phyloP scores from a whole-genome alignment of 2,113 vertebrate species.

The Calonectris borealis region DNA sequence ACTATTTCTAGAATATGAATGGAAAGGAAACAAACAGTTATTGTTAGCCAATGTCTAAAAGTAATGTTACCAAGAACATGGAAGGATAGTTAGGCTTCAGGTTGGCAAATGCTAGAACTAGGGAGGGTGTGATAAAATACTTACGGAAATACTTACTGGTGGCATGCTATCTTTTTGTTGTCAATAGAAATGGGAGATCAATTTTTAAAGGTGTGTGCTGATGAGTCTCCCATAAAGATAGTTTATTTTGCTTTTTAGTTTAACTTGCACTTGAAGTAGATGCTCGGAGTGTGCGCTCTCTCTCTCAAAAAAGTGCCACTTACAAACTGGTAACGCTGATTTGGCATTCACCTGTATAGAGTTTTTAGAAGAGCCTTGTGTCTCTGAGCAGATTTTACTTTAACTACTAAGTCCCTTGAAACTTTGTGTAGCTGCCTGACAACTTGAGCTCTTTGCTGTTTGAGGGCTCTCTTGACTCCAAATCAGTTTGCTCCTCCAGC shows the following conservation, averaged over 20 bases:
- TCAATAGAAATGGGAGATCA: neutral
- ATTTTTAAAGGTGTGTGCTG: neutral
- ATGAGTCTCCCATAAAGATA: neutral
- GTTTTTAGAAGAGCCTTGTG: neutral
- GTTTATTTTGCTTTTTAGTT: neutral
- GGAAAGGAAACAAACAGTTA: neutral
- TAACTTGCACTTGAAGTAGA: neutral
- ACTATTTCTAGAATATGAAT: neutral
- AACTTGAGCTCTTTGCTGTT: neutral
- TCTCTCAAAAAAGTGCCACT: neutral
- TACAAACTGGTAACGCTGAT: neutral
- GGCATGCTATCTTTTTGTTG: neutral
- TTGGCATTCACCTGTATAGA: neutral
- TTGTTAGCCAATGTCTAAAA: neutral
- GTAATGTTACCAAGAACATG: neutral
- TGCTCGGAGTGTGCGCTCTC: neutral
- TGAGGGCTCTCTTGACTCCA: neutral
- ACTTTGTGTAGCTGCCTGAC: neutral
- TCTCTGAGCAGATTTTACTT: neutral
- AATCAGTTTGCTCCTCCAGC: neutral
- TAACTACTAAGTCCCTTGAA: neutral
- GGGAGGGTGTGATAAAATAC: neutral
- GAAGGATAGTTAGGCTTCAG: neutral
- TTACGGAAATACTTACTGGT: neutral
- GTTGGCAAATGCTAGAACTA: neutral